A percentile compares a stretch with the other conserved stretches of the same genome.
Evolutionary conservation across 2,797 vertebrate species (phyloP).

Genomic region (Hypotaenidia philippensis): DNA sequence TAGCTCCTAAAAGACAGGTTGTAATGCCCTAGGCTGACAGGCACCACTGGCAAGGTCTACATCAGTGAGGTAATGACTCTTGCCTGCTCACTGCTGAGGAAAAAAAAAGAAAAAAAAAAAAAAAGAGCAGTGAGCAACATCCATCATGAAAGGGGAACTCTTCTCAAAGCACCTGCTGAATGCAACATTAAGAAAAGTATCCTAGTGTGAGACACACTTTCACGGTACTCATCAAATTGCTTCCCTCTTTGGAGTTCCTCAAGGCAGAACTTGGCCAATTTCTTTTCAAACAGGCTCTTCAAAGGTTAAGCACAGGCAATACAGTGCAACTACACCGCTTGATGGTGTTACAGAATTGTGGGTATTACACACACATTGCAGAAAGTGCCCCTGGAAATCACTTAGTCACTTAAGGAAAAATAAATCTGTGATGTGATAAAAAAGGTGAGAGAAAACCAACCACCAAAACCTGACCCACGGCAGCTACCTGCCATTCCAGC

Average conservation of each 20-base stretch:
- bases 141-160: background rate
- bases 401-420: background rate
- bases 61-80: background rate
- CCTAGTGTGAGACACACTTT: background rate
- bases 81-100: background rate
- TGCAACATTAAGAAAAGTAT: background rate
- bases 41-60: background rate
- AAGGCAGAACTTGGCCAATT: background rate
- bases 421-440: background rate
- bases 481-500: background rate
- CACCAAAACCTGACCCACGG: background rate
- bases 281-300: background rate
- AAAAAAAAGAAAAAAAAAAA: background rate
- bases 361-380: background rate
- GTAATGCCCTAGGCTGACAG: background rate
- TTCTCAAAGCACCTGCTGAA: background rate
- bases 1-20: background rate
- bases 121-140: background rate
- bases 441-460: background rate
- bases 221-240: background rate
- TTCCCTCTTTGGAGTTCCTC: fast-evolving
- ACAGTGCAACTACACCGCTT: background rate
- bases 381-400: background rate
- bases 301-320: background rate
- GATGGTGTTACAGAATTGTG: background rate